Conservation (phyloP, 2,888 invertebrate species). For the Amphiduros pacificus region DNA sequence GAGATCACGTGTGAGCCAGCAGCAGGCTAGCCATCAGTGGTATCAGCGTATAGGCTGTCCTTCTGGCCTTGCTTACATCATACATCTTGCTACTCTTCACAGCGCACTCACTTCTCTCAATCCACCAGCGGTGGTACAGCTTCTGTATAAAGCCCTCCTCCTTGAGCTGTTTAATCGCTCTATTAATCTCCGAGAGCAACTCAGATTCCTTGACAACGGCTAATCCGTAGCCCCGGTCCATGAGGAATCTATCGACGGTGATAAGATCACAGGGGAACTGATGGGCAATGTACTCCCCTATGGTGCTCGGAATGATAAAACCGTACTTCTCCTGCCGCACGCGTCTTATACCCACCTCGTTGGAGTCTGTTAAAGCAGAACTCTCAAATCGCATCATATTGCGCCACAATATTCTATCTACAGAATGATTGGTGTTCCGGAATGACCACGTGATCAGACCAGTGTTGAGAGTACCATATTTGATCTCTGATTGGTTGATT, state of each 20-base stretch:
- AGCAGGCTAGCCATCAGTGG: too few relatives aligned
- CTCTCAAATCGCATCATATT: constrained; percentile 18
- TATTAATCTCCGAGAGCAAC: constrained; percentile 12
- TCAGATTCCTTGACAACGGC: constrained; percentile 22
- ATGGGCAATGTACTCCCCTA: constrained; percentile 21
- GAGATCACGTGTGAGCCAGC: too few relatives aligned
- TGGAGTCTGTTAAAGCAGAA: constrained; percentile 8
- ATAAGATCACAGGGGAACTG: constrained; percentile 25
- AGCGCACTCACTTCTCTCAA: constrained; percentile 13
- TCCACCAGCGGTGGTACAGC: constrained; percentile 23
- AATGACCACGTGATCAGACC: constrained; percentile 20
- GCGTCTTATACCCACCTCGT: constrained; percentile 25
- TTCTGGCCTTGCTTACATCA: too few relatives aligned
- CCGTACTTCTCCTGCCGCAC: constrained; percentile 26
- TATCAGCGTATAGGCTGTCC: too few relatives aligned
- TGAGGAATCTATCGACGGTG: constrained; percentile 22
- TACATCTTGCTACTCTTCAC: constrained; percentile 14
- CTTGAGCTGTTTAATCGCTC: constrained; percentile 11
- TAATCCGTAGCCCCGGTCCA: constrained; percentile 17
- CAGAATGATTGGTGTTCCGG: constrained; percentile 17
- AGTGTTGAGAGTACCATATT: constrained; percentile 23
- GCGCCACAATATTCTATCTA: constrained; percentile 17
- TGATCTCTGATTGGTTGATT: constrained; percentile 22
- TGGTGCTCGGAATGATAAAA: constrained; percentile 24
- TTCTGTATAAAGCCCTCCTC: constrained; percentile 11